A percentile compares a stretch with the other conserved stretches of the same genome.
Conservation (phyloP, 2,888 invertebrate genomes). For the Aspidiotus destructor region DNA sequence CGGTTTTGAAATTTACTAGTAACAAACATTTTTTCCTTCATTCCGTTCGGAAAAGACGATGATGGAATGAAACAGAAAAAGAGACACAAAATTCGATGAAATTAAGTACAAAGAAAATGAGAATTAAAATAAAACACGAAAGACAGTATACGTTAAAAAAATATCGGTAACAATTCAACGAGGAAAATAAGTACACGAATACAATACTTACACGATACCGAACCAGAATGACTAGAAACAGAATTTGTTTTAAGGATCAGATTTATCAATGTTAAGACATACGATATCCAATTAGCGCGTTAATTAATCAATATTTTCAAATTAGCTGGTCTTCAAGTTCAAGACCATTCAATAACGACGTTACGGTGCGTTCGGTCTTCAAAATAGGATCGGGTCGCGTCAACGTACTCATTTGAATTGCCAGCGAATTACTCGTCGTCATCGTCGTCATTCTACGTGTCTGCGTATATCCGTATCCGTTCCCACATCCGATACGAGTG, state of each 20-base stretch:
- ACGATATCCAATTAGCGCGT: not conserved
- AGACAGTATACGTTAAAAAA: not conserved
- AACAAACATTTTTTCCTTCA: no score
- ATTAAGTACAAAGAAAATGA: no score
- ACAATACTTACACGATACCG: not conserved
- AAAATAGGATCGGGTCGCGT: slow-evolving; percentile 7
- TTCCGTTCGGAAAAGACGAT: no score
- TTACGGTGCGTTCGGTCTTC: slow-evolving; percentile 7
- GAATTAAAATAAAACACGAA: not conserved
- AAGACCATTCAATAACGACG: slow-evolving; percentile 8
- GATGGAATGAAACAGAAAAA: no score
- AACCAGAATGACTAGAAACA: not conserved
- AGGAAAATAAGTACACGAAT: not conserved
- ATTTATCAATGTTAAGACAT: not conserved
- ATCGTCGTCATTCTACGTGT: not conserved
- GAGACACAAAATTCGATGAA: no score
- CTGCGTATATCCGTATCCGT: slow-evolving; percentile 12
- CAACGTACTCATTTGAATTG: slow-evolving; percentile 16
- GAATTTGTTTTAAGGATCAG: not conserved
- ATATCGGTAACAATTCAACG: not conserved
- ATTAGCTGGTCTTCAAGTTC: slow-evolving; percentile 1
- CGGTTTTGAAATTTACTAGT: no score
- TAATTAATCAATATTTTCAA: not conserved
- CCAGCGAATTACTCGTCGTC: slow-evolving; percentile 16
- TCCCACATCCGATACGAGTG: slow-evolving; percentile 1